phyloP scores from a whole-genome alignment of 1,140 invertebrate species.

The Stenopsyche tienmushanensis region DNA sequence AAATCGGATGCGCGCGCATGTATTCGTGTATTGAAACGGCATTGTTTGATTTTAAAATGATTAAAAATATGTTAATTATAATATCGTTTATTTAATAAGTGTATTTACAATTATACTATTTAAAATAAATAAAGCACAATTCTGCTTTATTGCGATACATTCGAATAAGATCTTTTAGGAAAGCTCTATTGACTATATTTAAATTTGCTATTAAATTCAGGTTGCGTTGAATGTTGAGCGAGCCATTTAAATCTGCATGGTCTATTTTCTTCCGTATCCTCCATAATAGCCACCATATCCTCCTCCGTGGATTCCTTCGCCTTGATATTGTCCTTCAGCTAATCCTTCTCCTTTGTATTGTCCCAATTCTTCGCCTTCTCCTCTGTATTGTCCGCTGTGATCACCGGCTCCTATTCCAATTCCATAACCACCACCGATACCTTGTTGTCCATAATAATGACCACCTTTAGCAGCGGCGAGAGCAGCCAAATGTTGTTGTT shows the following conservation, averaged over 20 bases:
- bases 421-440: constrained; percentile 16
- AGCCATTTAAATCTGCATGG: not conserved
- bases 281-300: constrained; percentile 5
- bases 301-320: not conserved
- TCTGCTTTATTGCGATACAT: not conserved
- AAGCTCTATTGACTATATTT: not conserved
- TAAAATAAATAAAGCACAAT: no score
- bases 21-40: no score
- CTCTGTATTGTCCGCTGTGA: constrained; percentile 32
- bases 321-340: constrained; percentile 8
- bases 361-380: constrained; percentile 32
- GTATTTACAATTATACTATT: no score
- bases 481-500: constrained; percentile 50
- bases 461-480: constrained; percentile 46
- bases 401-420: constrained; percentile 8
- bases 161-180: constrained; percentile 3
- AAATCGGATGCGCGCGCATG: no score
- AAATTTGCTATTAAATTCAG: not conserved
- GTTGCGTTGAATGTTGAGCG: not conserved
- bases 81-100: no score
- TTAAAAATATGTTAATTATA: no score
- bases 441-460: not conserved
- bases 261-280: not conserved
- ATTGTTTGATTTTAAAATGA: no score
- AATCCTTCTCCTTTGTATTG: constrained; percentile 20